Percentiles rank a stretch among this genome's conserved stretches.
phyloP scores from a whole-genome alignment of 2,113 vertebrate species.

The Pseudorhombus dupliciocellatus region DNA sequence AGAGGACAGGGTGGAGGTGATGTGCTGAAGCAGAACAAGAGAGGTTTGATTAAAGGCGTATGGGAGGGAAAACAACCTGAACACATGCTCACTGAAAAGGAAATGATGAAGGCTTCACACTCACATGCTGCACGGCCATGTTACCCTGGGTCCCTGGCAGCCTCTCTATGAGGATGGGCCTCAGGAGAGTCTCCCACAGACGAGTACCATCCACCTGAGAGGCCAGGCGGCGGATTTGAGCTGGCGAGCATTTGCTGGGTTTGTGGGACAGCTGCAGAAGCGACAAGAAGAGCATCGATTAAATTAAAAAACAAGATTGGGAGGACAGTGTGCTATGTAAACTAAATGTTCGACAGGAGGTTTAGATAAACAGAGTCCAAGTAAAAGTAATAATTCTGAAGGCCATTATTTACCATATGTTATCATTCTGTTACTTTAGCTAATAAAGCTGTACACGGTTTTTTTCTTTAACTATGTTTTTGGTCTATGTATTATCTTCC shows the following conservation, averaged over 20 bases:
- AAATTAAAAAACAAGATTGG: neutral
- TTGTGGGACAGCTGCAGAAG: constrained; percentile 75
- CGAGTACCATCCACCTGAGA: constrained; percentile 81
- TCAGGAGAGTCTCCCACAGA: constrained; percentile 85
- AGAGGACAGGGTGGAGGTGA: constrained; percentile 74
- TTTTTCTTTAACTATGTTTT: no score
- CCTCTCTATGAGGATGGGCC: constrained; percentile 85
- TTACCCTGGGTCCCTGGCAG: constrained; percentile 85
- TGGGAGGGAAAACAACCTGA: neutral
- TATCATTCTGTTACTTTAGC: no score
- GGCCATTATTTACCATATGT: no score
- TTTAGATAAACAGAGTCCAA: no score
- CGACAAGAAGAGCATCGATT: neutral
- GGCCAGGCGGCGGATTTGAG: constrained; percentile 79
- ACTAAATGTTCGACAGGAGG: no score
- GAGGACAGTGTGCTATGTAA: neutral
- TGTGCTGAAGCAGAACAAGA: constrained; percentile 80
- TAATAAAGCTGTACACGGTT: no score
- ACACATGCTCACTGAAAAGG: neutral
- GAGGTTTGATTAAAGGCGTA: constrained; percentile 16
- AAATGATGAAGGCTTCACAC: neutral
- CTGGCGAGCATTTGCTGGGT: constrained; percentile 75
- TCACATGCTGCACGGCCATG: constrained; percentile 83
- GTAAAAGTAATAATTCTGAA: no score
- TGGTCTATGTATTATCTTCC: no score